Evolutionary conservation across 64 coral and sea anemone genomes (phyloP).

Genomic region (Dendronephthya gigantea): DNA sequence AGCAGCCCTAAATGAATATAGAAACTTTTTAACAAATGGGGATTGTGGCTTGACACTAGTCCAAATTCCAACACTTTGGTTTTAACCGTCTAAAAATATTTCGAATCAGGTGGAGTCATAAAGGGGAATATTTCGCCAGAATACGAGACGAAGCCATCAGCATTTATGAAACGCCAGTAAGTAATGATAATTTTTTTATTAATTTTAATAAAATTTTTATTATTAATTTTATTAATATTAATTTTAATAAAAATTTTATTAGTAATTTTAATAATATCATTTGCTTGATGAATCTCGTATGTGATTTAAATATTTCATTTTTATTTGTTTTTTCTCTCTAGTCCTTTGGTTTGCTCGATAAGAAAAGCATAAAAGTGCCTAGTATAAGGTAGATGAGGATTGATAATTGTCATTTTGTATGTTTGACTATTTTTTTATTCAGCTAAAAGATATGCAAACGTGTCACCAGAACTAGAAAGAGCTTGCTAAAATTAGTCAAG

Average conservation of each 20-base stretch:
- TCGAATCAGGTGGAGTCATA: constrained; percentile 57
- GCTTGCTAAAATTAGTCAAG: not conserved
- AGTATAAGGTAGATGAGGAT: constrained; percentile 87
- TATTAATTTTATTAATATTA: not conserved
- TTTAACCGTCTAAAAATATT: not conserved
- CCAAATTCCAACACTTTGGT: not conserved
- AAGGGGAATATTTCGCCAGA: constrained; percentile 76
- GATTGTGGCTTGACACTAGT: not conserved
- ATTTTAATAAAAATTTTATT: too few species aligned
- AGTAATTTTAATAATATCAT: too few species aligned
- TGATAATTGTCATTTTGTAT: too few species aligned
- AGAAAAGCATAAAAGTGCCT: constrained; percentile 92
- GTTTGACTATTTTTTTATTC: too few species aligned
- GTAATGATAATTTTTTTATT: constrained; percentile 1
- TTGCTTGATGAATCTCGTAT: not conserved
- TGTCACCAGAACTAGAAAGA: too few species aligned
- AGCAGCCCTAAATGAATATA: too few species aligned
- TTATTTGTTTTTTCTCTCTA: constrained; percentile 4
- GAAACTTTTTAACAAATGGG: too few species aligned
- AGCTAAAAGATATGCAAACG: too few species aligned
- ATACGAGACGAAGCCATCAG: constrained; percentile 81
- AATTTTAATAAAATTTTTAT: not conserved
- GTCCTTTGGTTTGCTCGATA: constrained; percentile 91
- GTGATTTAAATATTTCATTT: too few species aligned
- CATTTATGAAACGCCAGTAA: constrained; percentile 91